Conservation (phyloP, 2,113 vertebrate genomes). For the Suricata suricatta region DNA sequence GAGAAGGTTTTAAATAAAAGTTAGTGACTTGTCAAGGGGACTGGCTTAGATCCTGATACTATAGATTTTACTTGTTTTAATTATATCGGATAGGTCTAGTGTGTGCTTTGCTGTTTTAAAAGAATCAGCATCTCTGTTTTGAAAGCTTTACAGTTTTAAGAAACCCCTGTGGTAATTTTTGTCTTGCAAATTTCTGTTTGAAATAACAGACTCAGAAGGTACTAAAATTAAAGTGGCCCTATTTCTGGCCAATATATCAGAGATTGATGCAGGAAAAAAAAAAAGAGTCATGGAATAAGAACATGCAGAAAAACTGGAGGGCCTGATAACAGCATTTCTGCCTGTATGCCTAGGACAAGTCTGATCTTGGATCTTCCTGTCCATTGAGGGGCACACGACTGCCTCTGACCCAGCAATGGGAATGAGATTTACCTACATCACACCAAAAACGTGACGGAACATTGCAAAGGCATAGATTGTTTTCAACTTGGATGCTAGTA, state of each 20-base stretch:
- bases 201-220: constrained; percentile 33
- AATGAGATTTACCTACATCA: background rate
- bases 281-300: background rate
- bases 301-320: background rate
- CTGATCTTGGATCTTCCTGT: background rate
- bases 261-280: background rate
- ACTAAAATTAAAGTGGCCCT: constrained; percentile 40
- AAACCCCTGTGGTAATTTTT: constrained; percentile 55
- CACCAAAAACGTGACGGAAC: background rate
- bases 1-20: constrained; percentile 73
- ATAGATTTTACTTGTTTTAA: constrained; percentile 77
- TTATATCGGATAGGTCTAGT: constrained; percentile 60
- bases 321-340: background rate
- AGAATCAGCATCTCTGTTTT: constrained; percentile 54
- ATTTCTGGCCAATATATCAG: background rate
- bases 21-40: constrained; percentile 74
- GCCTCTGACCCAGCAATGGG: background rate
- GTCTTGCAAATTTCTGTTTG: constrained; percentile 53
- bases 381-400: rapidly evolving
- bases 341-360: background rate
- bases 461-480: background rate
- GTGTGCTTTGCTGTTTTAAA: constrained; percentile 60
- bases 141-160: constrained; percentile 60
- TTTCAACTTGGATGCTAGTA: background rate
- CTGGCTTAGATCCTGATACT: constrained; percentile 64